Conservation (phyloP, 2,113 vertebrate species). For the Coracopsis vasa region DNA sequence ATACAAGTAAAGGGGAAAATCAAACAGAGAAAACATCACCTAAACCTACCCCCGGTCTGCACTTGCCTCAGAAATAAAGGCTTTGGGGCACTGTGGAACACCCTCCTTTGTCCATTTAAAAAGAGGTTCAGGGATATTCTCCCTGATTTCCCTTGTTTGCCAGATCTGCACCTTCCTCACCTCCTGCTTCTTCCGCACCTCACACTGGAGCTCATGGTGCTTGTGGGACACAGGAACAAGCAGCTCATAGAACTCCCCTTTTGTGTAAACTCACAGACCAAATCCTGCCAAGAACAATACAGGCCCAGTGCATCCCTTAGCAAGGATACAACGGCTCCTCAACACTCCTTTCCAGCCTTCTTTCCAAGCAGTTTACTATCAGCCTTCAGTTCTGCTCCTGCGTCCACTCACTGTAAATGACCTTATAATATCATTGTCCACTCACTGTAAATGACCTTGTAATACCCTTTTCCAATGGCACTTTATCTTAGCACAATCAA, state of each 20-base stretch:
- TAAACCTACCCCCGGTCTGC: not conserved
- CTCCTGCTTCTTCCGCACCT: not conserved
- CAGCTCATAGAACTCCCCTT: fast-evolving
- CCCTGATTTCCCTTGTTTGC: not conserved
- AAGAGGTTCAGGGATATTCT: not conserved
- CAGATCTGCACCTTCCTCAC: not conserved
- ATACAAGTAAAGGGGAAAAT: not conserved
- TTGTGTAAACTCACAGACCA: not conserved
- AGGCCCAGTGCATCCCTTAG: not conserved
- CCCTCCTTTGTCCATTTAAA: not conserved
- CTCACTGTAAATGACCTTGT: not conserved
- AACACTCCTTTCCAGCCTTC: not conserved
- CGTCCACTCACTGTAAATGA: not conserved
- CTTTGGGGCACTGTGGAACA: not conserved
- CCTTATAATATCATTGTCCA: not conserved
- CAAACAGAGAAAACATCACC: not conserved
- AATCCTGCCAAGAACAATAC: not conserved
- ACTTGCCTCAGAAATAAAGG: not conserved
- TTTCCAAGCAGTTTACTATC: not conserved
- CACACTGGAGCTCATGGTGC: not conserved
- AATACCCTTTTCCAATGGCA: not conserved
- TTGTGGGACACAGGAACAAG: not conserved
- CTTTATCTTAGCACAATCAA: not conserved
- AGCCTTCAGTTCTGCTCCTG: not conserved
- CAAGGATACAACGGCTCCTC: not conserved